phyloP scores from a whole-genome alignment of 1,140 invertebrate genomes.

The Maconellicoccus hirsutus region DNA sequence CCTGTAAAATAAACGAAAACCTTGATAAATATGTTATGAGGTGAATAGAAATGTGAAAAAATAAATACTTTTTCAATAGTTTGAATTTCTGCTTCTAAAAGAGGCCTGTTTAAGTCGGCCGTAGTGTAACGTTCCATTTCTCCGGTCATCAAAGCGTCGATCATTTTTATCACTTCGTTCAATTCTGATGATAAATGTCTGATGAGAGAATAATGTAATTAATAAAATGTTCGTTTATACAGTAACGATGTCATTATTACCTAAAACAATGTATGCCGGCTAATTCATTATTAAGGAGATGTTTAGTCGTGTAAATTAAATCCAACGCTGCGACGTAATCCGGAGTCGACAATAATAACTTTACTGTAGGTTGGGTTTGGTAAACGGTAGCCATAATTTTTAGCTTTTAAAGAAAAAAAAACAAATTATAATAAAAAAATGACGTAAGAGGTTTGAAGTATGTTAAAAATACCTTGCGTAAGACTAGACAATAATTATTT shows the following conservation, averaged over 20 bases:
- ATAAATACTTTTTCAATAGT: constrained; percentile 45
- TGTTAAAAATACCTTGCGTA: constrained; percentile 40
- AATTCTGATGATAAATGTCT: constrained; percentile 90
- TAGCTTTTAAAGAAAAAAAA: constrained; percentile 41
- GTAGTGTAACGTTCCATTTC: constrained; percentile 90
- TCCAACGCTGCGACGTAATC: constrained; percentile 97
- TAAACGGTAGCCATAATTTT: constrained; percentile 90
- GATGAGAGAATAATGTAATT: constrained; percentile 60
- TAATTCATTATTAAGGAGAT: constrained; percentile 79
- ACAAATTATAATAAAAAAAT: not conserved
- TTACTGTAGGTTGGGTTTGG: constrained; percentile 95
- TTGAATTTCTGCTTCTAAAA: constrained; percentile 47
- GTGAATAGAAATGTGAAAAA: not conserved
- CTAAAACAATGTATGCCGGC: constrained; percentile 83
- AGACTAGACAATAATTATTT: constrained; percentile 39
- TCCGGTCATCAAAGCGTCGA: constrained; percentile 91
- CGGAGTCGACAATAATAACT: constrained; percentile 82
- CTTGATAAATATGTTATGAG: no score
- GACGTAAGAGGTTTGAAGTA: no score
- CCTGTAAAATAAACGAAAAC: constrained; percentile 41
- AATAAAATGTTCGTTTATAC: not conserved
- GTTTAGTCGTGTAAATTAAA: constrained; percentile 91
- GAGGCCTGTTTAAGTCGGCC: constrained; percentile 77
- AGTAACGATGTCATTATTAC: constrained; percentile 35
- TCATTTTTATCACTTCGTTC: constrained; percentile 90